These are phyloP conservation scores for Aratinga solstitialis DNA, from an alignment of 2,797 vertebrate genomes.

Conservation along the genomic window DNA sequence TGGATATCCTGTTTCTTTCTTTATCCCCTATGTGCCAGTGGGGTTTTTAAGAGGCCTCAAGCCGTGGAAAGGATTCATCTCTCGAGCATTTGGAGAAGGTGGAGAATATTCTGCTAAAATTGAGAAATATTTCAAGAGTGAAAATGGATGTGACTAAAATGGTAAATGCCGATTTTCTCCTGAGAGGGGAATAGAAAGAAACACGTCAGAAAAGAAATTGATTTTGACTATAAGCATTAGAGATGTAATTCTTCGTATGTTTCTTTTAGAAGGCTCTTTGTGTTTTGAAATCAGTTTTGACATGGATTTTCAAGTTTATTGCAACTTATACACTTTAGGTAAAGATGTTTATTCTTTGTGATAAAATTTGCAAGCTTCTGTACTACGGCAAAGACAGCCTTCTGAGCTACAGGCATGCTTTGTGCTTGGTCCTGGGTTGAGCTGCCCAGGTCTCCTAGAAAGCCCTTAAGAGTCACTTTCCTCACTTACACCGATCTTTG, in stretches of 20 bases:
- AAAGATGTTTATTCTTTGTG: not conserved
- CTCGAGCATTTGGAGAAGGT: not conserved
- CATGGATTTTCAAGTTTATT: not conserved
- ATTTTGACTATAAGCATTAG: not conserved
- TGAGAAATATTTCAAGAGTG: not conserved
- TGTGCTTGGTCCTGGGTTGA: not conserved
- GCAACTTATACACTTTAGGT: not conserved
- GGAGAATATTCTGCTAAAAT: not conserved
- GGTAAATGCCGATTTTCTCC: not conserved
- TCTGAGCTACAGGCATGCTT: not conserved
- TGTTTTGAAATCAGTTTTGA: not conserved
- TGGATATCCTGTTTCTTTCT: conserved; percentile 72
- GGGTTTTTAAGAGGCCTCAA: conserved; percentile 49
- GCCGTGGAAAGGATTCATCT: not conserved
- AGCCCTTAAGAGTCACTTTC: not conserved
- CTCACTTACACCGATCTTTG: not conserved
- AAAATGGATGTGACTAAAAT: not conserved
- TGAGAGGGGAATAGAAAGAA: not conserved
- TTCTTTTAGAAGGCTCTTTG: not conserved
- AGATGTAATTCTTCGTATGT: not conserved
- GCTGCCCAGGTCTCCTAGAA: not conserved
- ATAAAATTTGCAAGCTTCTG: not conserved
- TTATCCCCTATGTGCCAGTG: conserved; percentile 32
- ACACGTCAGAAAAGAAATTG: not conserved
- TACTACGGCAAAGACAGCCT: not conserved